Evolutionary conservation across 2,113 vertebrate species (phyloP), one percentile per base, ranked within the genome.

Genomic region (Sceloporus tristichus): DNA sequence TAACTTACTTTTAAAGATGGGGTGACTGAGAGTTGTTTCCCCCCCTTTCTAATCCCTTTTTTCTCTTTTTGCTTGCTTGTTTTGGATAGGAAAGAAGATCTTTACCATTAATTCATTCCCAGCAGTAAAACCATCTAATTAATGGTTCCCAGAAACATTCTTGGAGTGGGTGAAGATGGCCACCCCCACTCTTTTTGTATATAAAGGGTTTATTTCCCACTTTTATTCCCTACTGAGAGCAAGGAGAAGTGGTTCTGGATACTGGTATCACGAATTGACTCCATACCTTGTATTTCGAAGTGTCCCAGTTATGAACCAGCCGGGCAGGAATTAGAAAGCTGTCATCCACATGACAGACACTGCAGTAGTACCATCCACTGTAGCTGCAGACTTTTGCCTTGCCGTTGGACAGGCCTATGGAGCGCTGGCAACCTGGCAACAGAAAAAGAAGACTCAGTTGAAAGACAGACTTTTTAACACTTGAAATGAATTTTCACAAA

Each of bases 331-430:
- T 99, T 87, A 99, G 98, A 93, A 99, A 99, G 89, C 87, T 97
- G 97, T 99, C 98, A 80, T 99, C 99, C 94, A 98, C 98, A 0
- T 99, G 99, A 96, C 99, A 99, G 91, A 92, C 96, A 92, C 97
- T 96, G 94, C 99, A 99, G 96, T 99, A 99, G 92, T 99, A 99
- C 98, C 98, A 99, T 81, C 99, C 99, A n/a, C 99, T 99, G 95
- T 99, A 99, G 95, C 94, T 97, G 93, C 99, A 99, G 16, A 99
- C 98, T 92, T 99, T 99, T 86, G 99, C 99, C 90, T 98, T 99
- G 84, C 98, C 98, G 54, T 95, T 96, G 92, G 98, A 98, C 78
- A 99, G 95, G 29, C 99, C 99, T 59, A 99, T 98, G 18, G 97
- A 96, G 84, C 97, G 96, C 91, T 99, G 98, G 91, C 99, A 99